These are phyloP conservation scores for Eurystomus gularis DNA, from an alignment of 2,113 vertebrate genomes.

Conservation along the genomic window DNA sequence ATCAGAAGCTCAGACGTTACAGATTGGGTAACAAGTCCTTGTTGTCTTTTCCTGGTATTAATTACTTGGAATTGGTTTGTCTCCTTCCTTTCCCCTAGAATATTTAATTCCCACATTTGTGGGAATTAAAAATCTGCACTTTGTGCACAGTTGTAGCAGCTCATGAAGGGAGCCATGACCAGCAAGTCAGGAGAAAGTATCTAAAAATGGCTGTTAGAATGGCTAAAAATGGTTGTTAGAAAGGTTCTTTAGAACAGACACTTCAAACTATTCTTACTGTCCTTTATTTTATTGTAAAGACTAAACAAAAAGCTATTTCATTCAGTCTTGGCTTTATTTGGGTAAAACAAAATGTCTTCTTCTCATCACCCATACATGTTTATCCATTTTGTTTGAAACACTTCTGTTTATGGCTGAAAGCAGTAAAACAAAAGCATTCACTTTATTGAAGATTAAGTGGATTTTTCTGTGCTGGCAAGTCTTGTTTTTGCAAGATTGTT, in stretches of 20 bases:
- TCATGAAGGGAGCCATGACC: not conserved
- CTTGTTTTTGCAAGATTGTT: conserved; percentile 16
- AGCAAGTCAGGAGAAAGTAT: not conserved
- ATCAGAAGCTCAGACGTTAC: not conserved
- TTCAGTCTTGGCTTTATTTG: not conserved
- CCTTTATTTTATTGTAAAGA: not conserved
- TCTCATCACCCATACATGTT: not conserved
- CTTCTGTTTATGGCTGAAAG: conserved; percentile 3
- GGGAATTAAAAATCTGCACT: no score
- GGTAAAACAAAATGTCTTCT: not conserved
- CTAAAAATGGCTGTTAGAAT: not conserved
- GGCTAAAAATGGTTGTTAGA: not conserved
- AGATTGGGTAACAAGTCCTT: not conserved
- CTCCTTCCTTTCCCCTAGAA: not conserved
- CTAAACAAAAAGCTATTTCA: not conserved
- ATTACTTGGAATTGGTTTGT: not conserved
- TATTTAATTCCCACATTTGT: not conserved
- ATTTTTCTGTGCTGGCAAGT: conserved; percentile 7
- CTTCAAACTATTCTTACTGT: not conserved
- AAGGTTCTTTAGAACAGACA: not conserved
- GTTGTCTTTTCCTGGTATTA: not conserved
- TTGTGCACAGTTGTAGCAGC: not conserved
- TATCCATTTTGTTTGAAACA: not conserved
- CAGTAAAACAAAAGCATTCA: not conserved
- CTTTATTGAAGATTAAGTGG: not conserved